Evolutionary conservation across 2,888 invertebrate species (phyloP).

Genomic region (Sceliomorpha sp.): DNA sequence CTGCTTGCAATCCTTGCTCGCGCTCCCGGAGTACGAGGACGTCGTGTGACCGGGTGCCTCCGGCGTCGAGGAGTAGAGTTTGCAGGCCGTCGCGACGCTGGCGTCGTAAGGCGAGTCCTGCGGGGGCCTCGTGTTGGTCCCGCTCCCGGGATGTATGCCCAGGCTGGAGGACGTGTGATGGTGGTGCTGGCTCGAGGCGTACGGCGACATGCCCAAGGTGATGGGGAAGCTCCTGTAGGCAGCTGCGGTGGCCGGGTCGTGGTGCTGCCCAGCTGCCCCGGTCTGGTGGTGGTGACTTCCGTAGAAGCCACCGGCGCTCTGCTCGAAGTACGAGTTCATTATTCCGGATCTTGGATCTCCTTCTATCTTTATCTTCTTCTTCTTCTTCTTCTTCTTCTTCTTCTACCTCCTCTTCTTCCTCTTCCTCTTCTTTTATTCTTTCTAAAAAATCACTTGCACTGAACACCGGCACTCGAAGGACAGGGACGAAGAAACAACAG

Average conservation of each 20-base stretch:
- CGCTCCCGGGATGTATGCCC: constrained; percentile 84
- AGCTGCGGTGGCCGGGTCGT: constrained; percentile 87
- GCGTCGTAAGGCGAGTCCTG: constrained; percentile 96
- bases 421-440: too few species aligned
- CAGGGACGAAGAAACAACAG: too few species aligned
- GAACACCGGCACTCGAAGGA: constrained; percentile 66
- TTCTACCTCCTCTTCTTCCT: too few species aligned
- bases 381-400: too few species aligned
- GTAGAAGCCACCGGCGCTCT: constrained; percentile 92
- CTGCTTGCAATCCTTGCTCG: constrained; percentile 90
- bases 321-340: constrained; percentile 98
- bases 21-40: constrained; percentile 82
- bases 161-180: constrained; percentile 84
- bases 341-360: constrained; percentile 78
- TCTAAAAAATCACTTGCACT: too few species aligned
- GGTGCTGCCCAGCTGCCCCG: constrained; percentile 84
- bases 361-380: too few species aligned
- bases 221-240: constrained; percentile 92
- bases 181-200: constrained; percentile 85
- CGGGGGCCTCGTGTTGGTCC: constrained; percentile 88
- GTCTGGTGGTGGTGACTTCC: constrained; percentile 93
- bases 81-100: constrained; percentile 92
- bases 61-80: constrained; percentile 87
- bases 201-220: constrained; percentile 92
- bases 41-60: constrained; percentile 84